Evolutionary conservation across 2,888 invertebrate species (phyloP).

Genomic region (Diachrysia chrysitis): DNA sequence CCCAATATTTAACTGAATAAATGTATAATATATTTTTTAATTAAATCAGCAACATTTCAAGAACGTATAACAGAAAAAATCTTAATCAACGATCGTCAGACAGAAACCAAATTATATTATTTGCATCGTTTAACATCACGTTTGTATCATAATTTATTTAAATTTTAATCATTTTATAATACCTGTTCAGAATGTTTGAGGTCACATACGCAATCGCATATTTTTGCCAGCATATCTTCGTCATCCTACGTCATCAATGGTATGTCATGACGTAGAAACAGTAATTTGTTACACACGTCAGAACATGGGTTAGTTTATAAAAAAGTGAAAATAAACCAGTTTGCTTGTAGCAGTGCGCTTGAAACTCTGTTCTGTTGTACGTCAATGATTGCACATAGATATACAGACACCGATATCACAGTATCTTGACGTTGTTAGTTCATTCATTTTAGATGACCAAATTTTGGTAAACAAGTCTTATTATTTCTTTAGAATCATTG

Average conservation of each 20-base stretch:
- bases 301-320: conserved; percentile 17
- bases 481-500: no score
- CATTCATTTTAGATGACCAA: no score
- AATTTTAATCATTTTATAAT: not conserved
- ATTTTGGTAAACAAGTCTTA: no score
- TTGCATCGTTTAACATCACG: conserved; percentile 16
- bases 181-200: conserved; percentile 19
- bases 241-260: conserved; percentile 24
- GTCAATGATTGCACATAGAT: conserved; percentile 11
- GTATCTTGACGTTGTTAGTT: no score
- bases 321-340: conserved; percentile 31
- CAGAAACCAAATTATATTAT: conserved; percentile 1
- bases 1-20: not conserved
- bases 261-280: conserved; percentile 27
- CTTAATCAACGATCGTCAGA: not conserved
- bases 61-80: not conserved
- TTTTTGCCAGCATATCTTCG: conserved; percentile 15
- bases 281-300: conserved; percentile 25
- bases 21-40: not conserved
- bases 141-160: conserved; percentile 6
- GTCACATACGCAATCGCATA: conserved; percentile 24
- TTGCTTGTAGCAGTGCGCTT: conserved; percentile 4
- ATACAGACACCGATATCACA: not conserved
- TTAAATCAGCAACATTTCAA: no score
- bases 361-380: conserved; percentile 8